These are phyloP conservation scores for Oreochromis aureus DNA, from an alignment of 2,113 vertebrate species.

Conservation along the genomic window DNA sequence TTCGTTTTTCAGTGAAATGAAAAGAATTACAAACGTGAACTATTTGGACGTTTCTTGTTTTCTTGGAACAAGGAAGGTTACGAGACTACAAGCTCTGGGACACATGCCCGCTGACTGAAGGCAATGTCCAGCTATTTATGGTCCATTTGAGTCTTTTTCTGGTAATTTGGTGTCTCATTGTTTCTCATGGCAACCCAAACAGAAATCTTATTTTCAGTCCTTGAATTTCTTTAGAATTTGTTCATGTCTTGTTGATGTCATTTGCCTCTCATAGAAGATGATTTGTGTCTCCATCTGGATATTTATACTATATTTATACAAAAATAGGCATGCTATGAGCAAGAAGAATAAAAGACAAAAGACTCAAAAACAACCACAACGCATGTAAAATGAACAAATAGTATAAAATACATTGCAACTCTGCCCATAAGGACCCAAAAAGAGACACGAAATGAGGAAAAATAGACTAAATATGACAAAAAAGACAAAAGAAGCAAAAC, in stretches of 20 bases:
- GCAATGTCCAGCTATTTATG: neutral
- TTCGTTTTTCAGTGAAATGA: neutral
- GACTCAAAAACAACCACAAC: neutral
- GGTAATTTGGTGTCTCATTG: neutral
- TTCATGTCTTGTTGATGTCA: neutral
- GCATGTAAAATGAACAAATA: rapidly evolving
- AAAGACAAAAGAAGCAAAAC: neutral
- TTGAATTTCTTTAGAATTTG: neutral
- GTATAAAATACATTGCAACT: neutral
- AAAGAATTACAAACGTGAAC: neutral
- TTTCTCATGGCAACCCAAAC: neutral
- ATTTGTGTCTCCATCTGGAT: neutral
- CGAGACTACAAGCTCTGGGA: neutral
- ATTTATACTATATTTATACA: neutral
- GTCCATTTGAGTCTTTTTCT: rapidly evolving
- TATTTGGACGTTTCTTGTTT: neutral
- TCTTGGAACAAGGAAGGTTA: neutral
- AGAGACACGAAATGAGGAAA: rapidly evolving
- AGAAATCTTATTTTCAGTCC: neutral
- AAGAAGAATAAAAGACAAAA: neutral
- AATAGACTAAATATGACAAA: neutral
- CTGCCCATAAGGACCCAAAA: neutral
- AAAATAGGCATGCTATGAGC: rapidly evolving
- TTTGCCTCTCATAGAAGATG: neutral
- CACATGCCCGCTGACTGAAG: neutral